Conservation (phyloP, 2,797 vertebrate genomes). For the Chaunax sp. region DNA sequence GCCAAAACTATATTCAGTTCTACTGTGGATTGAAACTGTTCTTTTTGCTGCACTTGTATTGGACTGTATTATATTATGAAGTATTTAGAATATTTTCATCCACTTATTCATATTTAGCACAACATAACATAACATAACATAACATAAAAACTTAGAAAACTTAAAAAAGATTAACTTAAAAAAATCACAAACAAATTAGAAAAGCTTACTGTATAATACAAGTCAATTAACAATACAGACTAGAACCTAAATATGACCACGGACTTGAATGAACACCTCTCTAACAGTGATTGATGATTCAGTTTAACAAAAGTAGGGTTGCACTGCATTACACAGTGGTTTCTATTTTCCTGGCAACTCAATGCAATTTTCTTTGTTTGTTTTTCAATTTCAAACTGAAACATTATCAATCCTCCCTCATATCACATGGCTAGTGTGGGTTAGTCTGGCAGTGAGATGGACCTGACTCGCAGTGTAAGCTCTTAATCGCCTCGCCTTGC, state of each 20-base stretch:
- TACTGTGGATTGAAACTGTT: no score
- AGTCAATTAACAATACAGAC: no score
- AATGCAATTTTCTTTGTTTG: neutral
- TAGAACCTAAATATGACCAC: neutral
- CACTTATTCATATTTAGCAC: neutral
- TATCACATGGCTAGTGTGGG: neutral
- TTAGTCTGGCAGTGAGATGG: slow-evolving; percentile 36
- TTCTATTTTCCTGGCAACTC: neutral
- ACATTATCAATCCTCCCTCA: neutral
- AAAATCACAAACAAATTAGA: neutral
- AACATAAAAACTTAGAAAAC: no score
- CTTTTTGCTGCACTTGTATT: neutral
- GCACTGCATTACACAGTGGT: neutral
- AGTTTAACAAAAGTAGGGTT: neutral
- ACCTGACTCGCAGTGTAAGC: slow-evolving; percentile 51
- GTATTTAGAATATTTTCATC: neutral
- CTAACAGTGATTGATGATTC: no score
- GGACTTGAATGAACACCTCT: neutral
- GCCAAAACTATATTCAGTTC: no score
- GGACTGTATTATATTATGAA: neutral
- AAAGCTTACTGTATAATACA: no score
- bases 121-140: neutral
- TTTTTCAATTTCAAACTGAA: slow-evolving; percentile 12
- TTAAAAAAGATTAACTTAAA: neutral
- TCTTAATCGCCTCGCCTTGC: slow-evolving; percentile 57